These are phyloP conservation scores for Rutilus rutilus DNA, from an alignment of 2,113 vertebrate genomes.

Conservation along the genomic window DNA sequence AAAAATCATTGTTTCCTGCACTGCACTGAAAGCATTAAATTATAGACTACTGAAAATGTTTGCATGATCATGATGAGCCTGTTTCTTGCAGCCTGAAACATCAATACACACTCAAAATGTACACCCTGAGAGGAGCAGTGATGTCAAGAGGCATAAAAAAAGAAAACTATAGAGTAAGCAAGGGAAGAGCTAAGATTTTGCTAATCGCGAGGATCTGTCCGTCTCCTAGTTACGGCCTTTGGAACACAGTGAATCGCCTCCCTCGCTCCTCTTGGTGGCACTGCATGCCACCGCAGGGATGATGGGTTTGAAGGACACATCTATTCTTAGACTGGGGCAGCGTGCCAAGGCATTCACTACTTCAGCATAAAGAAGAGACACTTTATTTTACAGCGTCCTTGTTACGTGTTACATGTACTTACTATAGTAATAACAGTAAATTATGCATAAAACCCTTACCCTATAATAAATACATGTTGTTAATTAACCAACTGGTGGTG, in stretches of 20 bases:
- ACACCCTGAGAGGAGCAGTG: not conserved
- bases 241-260: constrained; percentile 13
- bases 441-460: not conserved
- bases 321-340: constrained; percentile 3
- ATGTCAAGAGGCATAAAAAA: constrained; percentile 7
- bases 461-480: too few relatives aligned
- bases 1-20: not conserved
- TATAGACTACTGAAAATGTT: not conserved
- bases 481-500: too few relatives aligned
- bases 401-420: not conserved
- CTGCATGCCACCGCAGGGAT: not conserved
- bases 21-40: not conserved
- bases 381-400: not conserved
- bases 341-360: not conserved
- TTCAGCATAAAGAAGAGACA: not conserved
- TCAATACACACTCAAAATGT: not conserved
- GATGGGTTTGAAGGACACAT: constrained; percentile 30
- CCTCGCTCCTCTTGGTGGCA: constrained; percentile 25
- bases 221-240: not conserved
- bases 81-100: not conserved
- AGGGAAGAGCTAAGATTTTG: not conserved
- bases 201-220: constrained; percentile 25
- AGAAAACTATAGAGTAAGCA: not conserved
- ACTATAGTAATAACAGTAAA: not conserved
- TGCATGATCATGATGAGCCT: not conserved